Conservation (phyloP, 2,797 vertebrate species). For the Chelon labrosus region DNA sequence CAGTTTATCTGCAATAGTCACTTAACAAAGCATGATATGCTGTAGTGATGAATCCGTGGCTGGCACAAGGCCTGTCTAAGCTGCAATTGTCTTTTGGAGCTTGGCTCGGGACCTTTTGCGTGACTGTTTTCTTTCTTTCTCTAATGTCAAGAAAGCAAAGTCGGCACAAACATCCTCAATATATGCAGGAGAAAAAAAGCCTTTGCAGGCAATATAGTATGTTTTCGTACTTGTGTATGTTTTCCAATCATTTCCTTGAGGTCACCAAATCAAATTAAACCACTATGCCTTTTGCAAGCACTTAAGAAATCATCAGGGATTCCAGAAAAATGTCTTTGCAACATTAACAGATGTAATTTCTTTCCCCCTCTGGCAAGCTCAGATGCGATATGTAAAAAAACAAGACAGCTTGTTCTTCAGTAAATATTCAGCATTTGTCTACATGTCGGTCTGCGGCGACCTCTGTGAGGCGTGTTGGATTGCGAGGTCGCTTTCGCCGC, state of each 20-base stretch:
- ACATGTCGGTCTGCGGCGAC: constrained; percentile 40
- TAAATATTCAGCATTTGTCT: constrained; percentile 48
- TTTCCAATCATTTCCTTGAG: constrained; percentile 19
- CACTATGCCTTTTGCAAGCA: constrained; percentile 13
- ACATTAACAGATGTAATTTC: constrained; percentile 18
- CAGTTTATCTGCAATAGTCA: no score
- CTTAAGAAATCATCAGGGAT: constrained; percentile 20
- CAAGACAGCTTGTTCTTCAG: constrained; percentile 51
- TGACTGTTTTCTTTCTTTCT: no score
- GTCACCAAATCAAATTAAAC: constrained; percentile 24
- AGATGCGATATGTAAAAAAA: constrained; percentile 17
- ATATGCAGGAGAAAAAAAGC: neutral
- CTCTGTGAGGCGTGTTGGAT: constrained; percentile 23
- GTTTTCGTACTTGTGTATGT: neutral
- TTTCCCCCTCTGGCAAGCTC: constrained; percentile 29
- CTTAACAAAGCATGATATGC: no score
- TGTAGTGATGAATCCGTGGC: no score
- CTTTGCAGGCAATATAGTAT: neutral
- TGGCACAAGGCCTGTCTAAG: no score
- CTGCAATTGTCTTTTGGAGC: no score
- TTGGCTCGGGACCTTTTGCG: no score
- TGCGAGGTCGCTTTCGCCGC: constrained; percentile 24
- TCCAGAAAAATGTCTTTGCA: constrained; percentile 9
- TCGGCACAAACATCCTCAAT: neutral
- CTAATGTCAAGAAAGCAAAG: no score